Evolutionary conservation across 1,140 invertebrate genomes (phyloP).

Genomic region (Panulirus ornatus): DNA sequence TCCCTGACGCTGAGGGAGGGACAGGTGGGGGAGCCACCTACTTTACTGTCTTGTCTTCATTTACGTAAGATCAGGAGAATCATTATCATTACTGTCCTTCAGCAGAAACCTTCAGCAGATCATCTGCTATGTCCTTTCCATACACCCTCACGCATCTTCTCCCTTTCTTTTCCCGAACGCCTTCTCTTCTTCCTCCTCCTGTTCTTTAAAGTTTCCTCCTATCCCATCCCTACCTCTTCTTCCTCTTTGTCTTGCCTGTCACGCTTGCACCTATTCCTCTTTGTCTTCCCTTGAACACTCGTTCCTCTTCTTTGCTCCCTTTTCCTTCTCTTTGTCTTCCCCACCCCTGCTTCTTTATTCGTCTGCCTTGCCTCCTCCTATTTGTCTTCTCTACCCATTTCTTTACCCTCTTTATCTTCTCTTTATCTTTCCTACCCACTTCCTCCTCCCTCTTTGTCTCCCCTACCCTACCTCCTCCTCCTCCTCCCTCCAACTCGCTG

Average conservation of each 20-base stretch:
- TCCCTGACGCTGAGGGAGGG: too few species aligned
- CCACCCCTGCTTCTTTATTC: not conserved
- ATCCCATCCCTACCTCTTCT: not conserved
- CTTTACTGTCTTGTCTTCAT: not conserved
- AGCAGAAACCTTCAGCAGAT: too few species aligned
- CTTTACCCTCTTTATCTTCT: slow-evolving; percentile 1
- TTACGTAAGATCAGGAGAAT: too few species aligned
- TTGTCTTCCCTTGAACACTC: not conserved
- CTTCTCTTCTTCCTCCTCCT: not conserved
- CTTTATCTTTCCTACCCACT: slow-evolving; percentile 1
- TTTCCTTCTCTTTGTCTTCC: not conserved
- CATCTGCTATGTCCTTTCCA: too few species aligned
- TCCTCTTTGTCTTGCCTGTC: not conserved
- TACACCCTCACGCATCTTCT: not conserved
- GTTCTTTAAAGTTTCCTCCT: too few species aligned
- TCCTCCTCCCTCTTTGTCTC: not conserved
- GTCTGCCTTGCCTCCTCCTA: not conserved
- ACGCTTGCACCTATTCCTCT: slow-evolving; percentile 7
- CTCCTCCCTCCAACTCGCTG: slow-evolving; percentile 41
- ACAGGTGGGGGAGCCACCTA: not conserved
- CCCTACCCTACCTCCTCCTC: slow-evolving; percentile 10
- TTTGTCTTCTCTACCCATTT: not conserved
- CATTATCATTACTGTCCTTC: too few species aligned
- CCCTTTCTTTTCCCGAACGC: not conserved
- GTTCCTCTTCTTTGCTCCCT: not conserved